A percentile compares a stretch with the other conserved stretches of the same genome.
Conservation (phyloP, 2,113 vertebrate species). For the Brachyhypopomus occidentalis region DNA sequence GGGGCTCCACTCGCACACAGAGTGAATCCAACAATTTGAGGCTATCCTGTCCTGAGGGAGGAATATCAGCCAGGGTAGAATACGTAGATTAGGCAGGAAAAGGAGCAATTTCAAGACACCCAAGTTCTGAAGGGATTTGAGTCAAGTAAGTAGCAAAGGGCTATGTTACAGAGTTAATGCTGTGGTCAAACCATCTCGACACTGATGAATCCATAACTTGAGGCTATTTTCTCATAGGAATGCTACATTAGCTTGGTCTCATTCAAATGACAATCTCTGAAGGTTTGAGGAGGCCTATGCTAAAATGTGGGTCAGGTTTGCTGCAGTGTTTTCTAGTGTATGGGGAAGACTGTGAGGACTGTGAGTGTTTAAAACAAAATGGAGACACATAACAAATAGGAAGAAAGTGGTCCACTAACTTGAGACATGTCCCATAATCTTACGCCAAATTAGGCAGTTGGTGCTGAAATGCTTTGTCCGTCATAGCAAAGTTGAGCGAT, state of each 20-base stretch:
- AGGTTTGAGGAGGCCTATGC: not conserved
- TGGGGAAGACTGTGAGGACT: not conserved
- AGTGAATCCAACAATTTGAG: constrained; percentile 26
- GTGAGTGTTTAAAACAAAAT: not conserved
- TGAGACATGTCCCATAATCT: too few species aligned
- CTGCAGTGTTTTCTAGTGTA: not conserved
- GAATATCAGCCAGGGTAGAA: constrained; percentile 1
- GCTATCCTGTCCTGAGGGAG: constrained; percentile 16
- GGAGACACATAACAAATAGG: not conserved
- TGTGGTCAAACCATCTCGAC: not conserved
- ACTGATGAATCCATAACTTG: constrained; percentile 5
- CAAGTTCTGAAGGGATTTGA: constrained; percentile 1
- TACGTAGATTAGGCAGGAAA: constrained; percentile 28
- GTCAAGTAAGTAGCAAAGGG: not conserved
- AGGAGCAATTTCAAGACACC: constrained; percentile 23
- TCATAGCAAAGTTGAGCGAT: too few species aligned
- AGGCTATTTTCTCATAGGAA: not conserved
- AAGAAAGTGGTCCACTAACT: not conserved
- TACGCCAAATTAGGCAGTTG: too few species aligned
- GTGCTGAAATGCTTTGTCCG: too few species aligned
- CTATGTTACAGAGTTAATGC: too few species aligned
- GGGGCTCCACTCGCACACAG: constrained; percentile 14
- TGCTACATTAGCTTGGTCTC: not conserved
- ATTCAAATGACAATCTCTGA: not conserved
- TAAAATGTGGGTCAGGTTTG: not conserved